Evolutionary conservation across 1,140 invertebrate genomes (phyloP).

Genomic region (Nephotettix cincticeps): DNA sequence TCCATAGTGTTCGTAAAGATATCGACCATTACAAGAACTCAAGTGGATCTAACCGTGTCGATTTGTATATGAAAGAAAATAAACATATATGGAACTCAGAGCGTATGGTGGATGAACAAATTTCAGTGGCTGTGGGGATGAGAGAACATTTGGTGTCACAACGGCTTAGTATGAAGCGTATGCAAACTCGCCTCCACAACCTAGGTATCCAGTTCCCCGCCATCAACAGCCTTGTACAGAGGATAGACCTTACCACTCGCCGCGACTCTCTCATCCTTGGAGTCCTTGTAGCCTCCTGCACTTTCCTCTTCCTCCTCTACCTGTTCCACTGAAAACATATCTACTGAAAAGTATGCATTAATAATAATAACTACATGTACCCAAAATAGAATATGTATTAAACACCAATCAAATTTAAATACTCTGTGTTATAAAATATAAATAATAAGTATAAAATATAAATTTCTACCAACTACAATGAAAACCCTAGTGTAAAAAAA

Average conservation of each 20-base stretch:
- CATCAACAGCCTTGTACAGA: constrained; percentile 87
- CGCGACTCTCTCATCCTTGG: constrained; percentile 90
- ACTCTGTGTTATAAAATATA: no score
- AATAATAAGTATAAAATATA: neutral
- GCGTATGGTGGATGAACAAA: constrained; percentile 92
- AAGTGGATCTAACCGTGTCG: constrained; percentile 71
- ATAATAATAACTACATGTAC: no score
- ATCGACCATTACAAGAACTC: constrained; percentile 60
- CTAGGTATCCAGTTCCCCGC: constrained; percentile 88
- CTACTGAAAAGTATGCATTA: no score
- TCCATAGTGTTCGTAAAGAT: no score
- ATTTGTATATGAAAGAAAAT: constrained; percentile 91
- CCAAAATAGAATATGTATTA: no score
- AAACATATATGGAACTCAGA: constrained; percentile 90
- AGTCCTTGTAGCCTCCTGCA: constrained; percentile 78
- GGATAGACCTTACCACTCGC: constrained; percentile 89
- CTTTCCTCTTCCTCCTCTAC: constrained; percentile 83
- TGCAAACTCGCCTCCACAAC: constrained; percentile 90
- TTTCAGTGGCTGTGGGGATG: constrained; percentile 93
- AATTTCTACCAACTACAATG: constrained; percentile 3
- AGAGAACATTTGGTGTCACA: constrained; percentile 88
- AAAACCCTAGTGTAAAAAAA: no score
- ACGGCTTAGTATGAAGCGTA: constrained; percentile 80
- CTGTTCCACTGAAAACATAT: constrained; percentile 56
- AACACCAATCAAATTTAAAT: no score